Evolutionary conservation across 2,113 vertebrate genomes (phyloP).

Genomic region (Chaetops frenatus): DNA sequence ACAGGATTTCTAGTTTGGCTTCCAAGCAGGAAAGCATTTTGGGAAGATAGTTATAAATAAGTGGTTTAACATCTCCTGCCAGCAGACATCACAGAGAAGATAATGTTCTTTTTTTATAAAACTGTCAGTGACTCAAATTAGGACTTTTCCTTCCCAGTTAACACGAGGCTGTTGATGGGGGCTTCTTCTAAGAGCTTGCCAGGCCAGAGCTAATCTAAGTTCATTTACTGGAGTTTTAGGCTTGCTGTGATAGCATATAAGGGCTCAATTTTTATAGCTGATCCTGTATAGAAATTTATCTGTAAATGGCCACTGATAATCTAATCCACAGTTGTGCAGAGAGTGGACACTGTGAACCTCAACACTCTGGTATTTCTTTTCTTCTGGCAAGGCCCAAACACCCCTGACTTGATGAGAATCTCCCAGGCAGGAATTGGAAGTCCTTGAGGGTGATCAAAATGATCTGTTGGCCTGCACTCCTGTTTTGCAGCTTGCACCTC

Average conservation of each 20-base stretch:
- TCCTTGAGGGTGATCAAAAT: not conserved
- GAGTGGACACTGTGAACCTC: not conserved
- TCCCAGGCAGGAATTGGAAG: not conserved
- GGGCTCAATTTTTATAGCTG: not conserved
- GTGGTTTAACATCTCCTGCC: conserved; percentile 45
- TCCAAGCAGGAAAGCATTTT: conserved; percentile 29
- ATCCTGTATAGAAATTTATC: not conserved
- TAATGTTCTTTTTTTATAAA: conserved; percentile 27
- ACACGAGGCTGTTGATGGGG: not conserved
- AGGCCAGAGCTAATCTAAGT: not conserved
- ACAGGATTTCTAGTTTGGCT: conserved; percentile 50
- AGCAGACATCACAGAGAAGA: conserved; percentile 53
- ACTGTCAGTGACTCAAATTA: conserved; percentile 9
- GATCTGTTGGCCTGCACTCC: not conserved
- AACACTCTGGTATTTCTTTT: not conserved
- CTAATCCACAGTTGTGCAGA: not conserved
- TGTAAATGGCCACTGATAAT: not conserved
- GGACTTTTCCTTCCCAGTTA: conserved; percentile 8
- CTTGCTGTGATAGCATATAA: not conserved
- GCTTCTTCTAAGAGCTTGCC: not conserved
- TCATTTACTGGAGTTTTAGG: not conserved
- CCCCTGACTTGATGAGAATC: not conserved
- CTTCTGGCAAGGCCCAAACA: not conserved
- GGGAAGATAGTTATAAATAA: conserved; percentile 60
- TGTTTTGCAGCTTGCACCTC: not conserved